Percentiles rank a stretch among this genome's conserved stretches.
Conservation (phyloP, 2,888 invertebrate species). For the Drosophila pseudotalamancana region DNA sequence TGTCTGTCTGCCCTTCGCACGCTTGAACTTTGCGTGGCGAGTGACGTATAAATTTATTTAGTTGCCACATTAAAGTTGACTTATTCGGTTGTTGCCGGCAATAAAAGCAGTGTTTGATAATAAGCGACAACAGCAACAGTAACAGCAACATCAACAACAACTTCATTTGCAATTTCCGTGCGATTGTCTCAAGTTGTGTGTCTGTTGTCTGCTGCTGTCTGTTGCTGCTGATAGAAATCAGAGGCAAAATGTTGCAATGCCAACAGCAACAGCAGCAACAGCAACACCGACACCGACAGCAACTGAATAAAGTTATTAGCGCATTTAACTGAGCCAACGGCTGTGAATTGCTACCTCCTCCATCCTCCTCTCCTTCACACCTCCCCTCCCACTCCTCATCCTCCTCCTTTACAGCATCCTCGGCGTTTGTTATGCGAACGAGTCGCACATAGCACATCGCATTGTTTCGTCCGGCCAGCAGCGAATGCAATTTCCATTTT, state of each 20-base stretch:
- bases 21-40: constrained; percentile 59
- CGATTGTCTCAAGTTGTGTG: constrained; percentile 66
- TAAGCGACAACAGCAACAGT: constrained; percentile 24
- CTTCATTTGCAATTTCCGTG: constrained; percentile 76
- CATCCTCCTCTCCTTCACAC: not conserved
- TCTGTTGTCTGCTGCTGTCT: constrained; percentile 20
- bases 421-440: constrained; percentile 49
- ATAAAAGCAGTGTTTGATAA: constrained; percentile 63
- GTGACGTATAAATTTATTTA: constrained; percentile 50
- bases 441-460: constrained; percentile 32
- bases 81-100: constrained; percentile 32
- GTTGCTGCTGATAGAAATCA: constrained; percentile 65
- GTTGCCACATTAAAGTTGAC: constrained; percentile 49
- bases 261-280: constrained; percentile 34
- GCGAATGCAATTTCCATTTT: constrained; percentile 79
- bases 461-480: constrained; percentile 57
- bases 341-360: constrained; percentile 35
- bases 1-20: constrained; percentile 69
- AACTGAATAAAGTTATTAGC: constrained; percentile 80
- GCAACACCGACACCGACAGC: constrained; percentile 39
- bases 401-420: constrained; percentile 37
- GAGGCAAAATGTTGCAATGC: constrained; percentile 70
- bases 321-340: constrained; percentile 74
- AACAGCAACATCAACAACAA: constrained; percentile 53
- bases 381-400: not conserved